Base-by-base conservation (phyloP, 2,113 vertebrate species). In the Lamprologus speciosus region DNA sequence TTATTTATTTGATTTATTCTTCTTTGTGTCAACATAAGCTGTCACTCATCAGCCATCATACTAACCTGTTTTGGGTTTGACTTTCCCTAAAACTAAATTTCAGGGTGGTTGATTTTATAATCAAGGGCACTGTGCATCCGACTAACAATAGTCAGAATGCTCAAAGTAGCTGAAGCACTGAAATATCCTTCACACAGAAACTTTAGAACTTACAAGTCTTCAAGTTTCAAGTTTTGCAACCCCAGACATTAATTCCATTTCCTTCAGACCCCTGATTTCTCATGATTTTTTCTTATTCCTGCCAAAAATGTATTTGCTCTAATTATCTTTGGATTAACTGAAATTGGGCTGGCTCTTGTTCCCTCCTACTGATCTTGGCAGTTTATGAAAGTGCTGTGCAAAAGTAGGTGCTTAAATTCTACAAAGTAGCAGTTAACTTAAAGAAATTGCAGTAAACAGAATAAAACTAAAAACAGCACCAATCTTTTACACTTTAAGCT, bases 281-380 rank as follows among this genome's bases (percentile, higher is more conserved):
- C 40, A 17, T 19, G 8, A 54, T 73, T 81, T 85, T 70, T 12
- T 51, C 40, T 70, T 8, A 26, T 73, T 88, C 37, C 80, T 78
- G 86, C 85, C 86, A 90, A 84, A 92, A 84, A 53, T 37, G 3
- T 37, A 33, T 58, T 54, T 26, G 51, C 80, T 40, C 75, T 33
- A 91, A 80, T 91, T 90, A 92, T 86, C 31, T 78, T 81, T 70
- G 87, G 87, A 93, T 95, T 91, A 91, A 37, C 60, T 26, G 57
- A 63, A 83, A 70, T 55, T 35, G 58, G 55, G 65, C 26, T 23
- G 31, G 58, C 84, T 35, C 54, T 50, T 26, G 6, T 65, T 42
- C 28, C 60, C 47, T 82, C 54, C 82, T 28, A 6, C 68, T 79
- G 57, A 73, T 63, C 57, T 45, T 51, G 51, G 73, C 51, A 45